A percentile compares a stretch with the other conserved stretches of the same genome.
phyloP scores from a whole-genome alignment of 2,888 invertebrate species.

The Cryptocephalus primarius region DNA sequence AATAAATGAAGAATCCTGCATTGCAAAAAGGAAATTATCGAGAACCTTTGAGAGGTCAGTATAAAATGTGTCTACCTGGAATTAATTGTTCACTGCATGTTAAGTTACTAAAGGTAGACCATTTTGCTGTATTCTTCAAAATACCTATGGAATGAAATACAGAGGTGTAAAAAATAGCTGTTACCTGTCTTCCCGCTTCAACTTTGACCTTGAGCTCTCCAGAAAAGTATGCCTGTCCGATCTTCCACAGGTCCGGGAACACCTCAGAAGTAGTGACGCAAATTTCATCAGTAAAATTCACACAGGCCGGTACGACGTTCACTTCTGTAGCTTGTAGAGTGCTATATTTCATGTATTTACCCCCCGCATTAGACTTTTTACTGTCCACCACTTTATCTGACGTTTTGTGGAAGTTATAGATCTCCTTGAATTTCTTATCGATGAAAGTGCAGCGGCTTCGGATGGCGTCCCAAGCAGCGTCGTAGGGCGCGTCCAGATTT shows the following conservation, averaged over 20 bases:
- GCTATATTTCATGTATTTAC: constrained; percentile 31
- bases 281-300: constrained; percentile 64
- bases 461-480: constrained; percentile 96
- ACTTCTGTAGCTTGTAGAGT: constrained; percentile 24
- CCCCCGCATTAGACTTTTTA: constrained; percentile 19
- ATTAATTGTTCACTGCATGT: too few species aligned
- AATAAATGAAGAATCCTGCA: constrained; percentile 1
- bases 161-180: too few species aligned
- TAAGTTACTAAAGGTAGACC: too few species aligned
- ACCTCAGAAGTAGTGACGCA: constrained; percentile 63
- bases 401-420: constrained; percentile 53
- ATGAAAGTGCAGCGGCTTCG: constrained; percentile 73
- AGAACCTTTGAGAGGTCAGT: too few species aligned
- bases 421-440: constrained; percentile 51
- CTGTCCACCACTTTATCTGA: constrained; percentile 28
- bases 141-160: too few species aligned
- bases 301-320: constrained; percentile 50
- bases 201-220: constrained; percentile 71
- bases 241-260: constrained; percentile 89
- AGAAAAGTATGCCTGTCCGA: constrained; percentile 89
- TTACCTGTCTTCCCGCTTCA: constrained; percentile 50
- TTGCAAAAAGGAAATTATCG: constrained; percentile 2
- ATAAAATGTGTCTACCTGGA: too few species aligned
- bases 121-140: too few species aligned
- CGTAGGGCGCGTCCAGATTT: constrained; percentile 67